These are phyloP conservation scores for Oryzias woworae DNA, from an alignment of 2,113 vertebrate species.

Conservation along the genomic window DNA sequence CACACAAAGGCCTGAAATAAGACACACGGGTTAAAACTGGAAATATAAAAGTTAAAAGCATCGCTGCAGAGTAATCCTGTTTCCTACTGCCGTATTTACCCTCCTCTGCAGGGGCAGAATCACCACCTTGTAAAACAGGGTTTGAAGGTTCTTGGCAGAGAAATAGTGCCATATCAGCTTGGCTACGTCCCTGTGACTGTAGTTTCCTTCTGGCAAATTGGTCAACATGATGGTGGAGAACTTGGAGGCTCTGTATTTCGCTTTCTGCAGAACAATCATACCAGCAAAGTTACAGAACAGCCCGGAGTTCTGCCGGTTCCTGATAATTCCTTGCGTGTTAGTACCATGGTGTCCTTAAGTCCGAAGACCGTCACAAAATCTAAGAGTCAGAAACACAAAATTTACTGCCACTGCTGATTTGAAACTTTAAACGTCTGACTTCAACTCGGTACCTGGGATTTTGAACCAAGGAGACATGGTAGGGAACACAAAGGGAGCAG, in stretches of 20 bases:
- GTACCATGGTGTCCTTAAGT: neutral
- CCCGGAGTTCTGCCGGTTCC: neutral
- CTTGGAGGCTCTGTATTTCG: fast-evolving
- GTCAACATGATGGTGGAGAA: constrained; percentile 46
- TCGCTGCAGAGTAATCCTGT: neutral
- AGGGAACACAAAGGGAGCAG: constrained; percentile 34
- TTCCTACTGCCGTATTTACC: constrained; percentile 21
- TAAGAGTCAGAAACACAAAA: neutral
- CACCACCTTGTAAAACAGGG: constrained; percentile 18
- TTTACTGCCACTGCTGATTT: neutral
- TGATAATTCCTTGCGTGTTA: too few relatives aligned
- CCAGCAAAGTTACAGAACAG: neutral
- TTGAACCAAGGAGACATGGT: constrained; percentile 48
- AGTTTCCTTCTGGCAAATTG: constrained; percentile 20
- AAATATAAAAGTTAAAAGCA: too few relatives aligned
- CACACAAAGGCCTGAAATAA: constrained; percentile 41
- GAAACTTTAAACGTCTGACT: neutral
- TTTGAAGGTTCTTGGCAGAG: neutral
- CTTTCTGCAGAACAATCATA: constrained; percentile 4
- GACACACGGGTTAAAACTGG: too few relatives aligned
- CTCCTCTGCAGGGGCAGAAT: constrained; percentile 50
- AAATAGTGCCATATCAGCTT: constrained; percentile 23
- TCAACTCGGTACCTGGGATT: constrained; percentile 47
- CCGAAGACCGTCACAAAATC: neutral
- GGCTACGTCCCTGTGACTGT: constrained; percentile 25